Conservation (phyloP, 1,140 invertebrate species). For the Cydia fagiglandana region DNA sequence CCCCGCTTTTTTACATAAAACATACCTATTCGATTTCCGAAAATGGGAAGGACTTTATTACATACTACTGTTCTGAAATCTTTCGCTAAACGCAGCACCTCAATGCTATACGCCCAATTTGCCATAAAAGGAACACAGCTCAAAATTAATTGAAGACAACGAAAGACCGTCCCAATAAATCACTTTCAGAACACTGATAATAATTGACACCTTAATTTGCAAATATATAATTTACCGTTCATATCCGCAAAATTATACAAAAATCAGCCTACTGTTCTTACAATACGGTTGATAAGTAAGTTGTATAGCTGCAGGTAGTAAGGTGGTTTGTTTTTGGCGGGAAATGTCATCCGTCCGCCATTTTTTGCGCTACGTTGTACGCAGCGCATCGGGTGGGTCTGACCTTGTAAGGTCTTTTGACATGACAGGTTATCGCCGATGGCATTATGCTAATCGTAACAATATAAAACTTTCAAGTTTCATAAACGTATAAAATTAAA, state of each 20-base stretch:
- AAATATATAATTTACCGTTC: background rate
- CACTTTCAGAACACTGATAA: slow-evolving; percentile 13
- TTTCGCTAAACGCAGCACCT: background rate
- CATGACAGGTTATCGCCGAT: background rate
- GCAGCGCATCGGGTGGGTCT: slow-evolving; percentile 1
- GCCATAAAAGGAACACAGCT: background rate
- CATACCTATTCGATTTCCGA: too few relatives aligned
- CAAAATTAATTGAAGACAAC: background rate
- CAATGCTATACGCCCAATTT: background rate
- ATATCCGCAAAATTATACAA: background rate
- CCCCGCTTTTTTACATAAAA: too few relatives aligned
- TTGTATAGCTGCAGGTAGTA: background rate
- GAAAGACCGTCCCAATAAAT: background rate
- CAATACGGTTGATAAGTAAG: background rate
- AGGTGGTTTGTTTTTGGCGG: slow-evolving; percentile 25
- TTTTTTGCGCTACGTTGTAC: background rate
- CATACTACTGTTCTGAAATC: background rate
- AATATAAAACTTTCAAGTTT: background rate
- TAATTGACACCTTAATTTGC: slow-evolving; percentile 17
- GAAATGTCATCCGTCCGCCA: slow-evolving; percentile 31
- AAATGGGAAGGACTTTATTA: too few relatives aligned
- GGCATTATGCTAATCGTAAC: background rate
- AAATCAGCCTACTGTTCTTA: background rate
- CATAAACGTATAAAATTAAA: too few relatives aligned
- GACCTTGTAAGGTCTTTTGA: slow-evolving; percentile 9